Base-by-base conservation (phyloP, 2,888 invertebrate species). In the Habroteleia sp. region DNA sequence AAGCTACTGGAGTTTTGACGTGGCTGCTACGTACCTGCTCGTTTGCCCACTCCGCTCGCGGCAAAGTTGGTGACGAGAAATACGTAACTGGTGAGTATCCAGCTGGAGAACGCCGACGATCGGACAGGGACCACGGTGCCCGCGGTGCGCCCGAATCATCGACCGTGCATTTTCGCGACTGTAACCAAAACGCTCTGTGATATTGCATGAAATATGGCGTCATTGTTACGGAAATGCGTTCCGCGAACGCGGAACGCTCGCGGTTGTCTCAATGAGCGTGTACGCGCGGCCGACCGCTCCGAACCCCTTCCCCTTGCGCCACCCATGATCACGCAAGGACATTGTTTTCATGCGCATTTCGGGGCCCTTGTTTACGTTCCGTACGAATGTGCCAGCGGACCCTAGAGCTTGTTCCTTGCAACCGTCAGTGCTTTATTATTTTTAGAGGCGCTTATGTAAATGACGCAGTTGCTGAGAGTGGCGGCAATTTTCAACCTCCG, bases 1-100 rank as follows among this genome's bases (percentile, higher is more conserved):
- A 94, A 91, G 93, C 93, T 92, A 93, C 92, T 93, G 93, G 93
- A 92, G 93, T 93, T 94, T 94, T 94, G 94, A 94, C 94, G 94
- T 94, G 94, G 94, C 94, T 94, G 73, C 94, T 95, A 95, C 95
- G 95, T 95, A 95, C 94, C 92, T 93, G 93, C 93, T 92, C 93
- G 92, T 93, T 94, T 94, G 93, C 94, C 95, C 95, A 95, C 94
- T 95, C 95, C 94, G 94, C 94, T 94, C 93, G 94, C 95, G 93
- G 94, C 94, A 94, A 94, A 94, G 92, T 93, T 93, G 93, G 95
- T 95, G 95, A 95, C 95, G 95, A 95, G 94, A 94, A 94, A 94
- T 94, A 95, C 95, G 95, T 95, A 95, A 95, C 94, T 93, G 94
- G 94, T 94, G 93, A 94, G 77, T 77, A 77, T 93, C 92, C 91